Evolutionary conservation across 2,888 invertebrate genomes (phyloP).

Genomic region (Megastigmus dorsalis): DNA sequence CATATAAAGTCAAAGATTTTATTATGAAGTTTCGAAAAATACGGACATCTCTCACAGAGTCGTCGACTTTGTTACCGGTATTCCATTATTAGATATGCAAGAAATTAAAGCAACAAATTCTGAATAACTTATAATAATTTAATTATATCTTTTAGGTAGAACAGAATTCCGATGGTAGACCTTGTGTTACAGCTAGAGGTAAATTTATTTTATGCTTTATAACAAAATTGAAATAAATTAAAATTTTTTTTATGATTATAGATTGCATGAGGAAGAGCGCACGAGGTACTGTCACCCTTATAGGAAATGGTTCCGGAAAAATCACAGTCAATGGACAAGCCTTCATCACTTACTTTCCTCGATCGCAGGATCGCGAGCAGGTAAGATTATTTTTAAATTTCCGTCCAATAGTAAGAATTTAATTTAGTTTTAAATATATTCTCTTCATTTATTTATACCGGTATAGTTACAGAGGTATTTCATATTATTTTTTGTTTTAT

Average conservation of each 20-base stretch:
- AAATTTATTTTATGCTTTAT: slow-evolving; percentile 48
- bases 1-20: slow-evolving; percentile 83
- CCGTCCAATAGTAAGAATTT: too few relatives aligned
- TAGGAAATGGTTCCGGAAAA: slow-evolving; percentile 88
- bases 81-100: slow-evolving; percentile 56
- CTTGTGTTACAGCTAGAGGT: slow-evolving; percentile 76
- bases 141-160: slow-evolving; percentile 75
- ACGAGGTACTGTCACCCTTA: slow-evolving; percentile 86
- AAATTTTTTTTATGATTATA: slow-evolving; percentile 60
- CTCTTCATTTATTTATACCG: too few relatives aligned
- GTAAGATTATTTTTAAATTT: slow-evolving; percentile 77
- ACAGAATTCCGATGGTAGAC: slow-evolving; percentile 82
- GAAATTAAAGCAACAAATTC: neutral
- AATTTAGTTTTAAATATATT: neutral
- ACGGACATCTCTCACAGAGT: slow-evolving; percentile 78
- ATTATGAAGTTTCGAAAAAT: slow-evolving; percentile 82
- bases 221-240: neutral
- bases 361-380: slow-evolving; percentile 85
- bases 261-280: slow-evolving; percentile 84
- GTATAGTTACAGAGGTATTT: too few relatives aligned
- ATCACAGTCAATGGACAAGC: slow-evolving; percentile 84
- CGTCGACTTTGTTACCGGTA: slow-evolving; percentile 79
- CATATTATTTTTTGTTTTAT: too few relatives aligned
- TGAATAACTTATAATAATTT: slow-evolving; percentile 4
- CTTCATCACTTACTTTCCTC: slow-evolving; percentile 79